phyloP scores from a whole-genome alignment of 2,113 vertebrate species.

The Vidua macroura region DNA sequence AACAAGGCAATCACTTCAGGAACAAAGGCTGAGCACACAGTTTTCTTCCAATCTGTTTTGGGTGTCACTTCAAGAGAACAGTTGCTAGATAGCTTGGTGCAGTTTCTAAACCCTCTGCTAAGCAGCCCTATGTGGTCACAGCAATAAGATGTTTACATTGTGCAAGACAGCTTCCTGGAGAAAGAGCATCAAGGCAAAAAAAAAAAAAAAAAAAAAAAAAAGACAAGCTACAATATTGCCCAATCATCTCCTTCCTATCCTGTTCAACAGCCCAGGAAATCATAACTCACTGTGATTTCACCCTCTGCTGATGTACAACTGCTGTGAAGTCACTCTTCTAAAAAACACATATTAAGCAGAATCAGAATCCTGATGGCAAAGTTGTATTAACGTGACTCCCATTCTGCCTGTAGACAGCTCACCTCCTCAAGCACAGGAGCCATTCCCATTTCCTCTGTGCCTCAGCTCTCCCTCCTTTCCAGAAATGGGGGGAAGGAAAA shows the following conservation, averaged over 20 bases:
- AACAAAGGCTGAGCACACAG: conserved; percentile 43
- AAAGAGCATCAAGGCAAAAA: conserved; percentile 42
- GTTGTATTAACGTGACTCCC: not conserved
- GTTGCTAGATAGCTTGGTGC: conserved; percentile 49
- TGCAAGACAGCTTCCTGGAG: conserved; percentile 55
- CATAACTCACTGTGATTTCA: conserved; percentile 71
- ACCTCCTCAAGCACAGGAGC: not conserved
- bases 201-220: not conserved
- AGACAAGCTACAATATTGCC: conserved; percentile 58
- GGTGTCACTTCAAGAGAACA: conserved; percentile 49
- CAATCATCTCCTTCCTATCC: conserved; percentile 65
- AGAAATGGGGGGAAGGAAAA: not conserved
- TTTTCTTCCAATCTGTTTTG: conserved; percentile 55
- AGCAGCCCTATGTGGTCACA: not conserved
- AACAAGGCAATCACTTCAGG: conserved; percentile 18
- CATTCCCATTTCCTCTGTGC: not conserved
- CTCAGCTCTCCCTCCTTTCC: not conserved
- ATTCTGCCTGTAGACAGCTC: not conserved
- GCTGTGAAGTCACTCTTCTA: conserved; percentile 54
- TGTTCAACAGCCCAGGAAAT: conserved; percentile 69
- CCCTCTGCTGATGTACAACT: conserved; percentile 53
- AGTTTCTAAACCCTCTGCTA: conserved; percentile 44
- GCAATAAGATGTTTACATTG: conserved; percentile 58
- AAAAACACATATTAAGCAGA: conserved; percentile 6
- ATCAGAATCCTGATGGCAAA: not conserved